A percentile compares a stretch with the other conserved stretches of the same genome.
These are phyloP conservation scores for Archips crataeganus DNA, from an alignment of 2,888 invertebrate genomes.

Conservation along the genomic window DNA sequence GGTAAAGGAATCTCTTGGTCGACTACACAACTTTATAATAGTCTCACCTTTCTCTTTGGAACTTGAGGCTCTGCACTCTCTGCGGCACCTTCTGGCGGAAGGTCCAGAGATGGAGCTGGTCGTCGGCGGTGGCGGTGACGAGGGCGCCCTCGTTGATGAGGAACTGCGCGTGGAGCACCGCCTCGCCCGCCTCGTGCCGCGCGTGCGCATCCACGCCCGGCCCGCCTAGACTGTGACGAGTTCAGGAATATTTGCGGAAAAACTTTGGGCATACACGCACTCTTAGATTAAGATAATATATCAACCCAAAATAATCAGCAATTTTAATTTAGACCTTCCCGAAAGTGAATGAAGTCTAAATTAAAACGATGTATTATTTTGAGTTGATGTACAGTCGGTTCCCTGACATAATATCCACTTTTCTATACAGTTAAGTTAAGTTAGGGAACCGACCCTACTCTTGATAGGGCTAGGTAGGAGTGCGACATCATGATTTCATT, in stretches of 20 bases:
- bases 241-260: slow-evolving; percentile 59
- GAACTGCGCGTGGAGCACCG: slow-evolving; percentile 97
- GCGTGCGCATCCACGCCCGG: slow-evolving; percentile 99
- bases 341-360: no score
- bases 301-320: no score
- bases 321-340: no score
- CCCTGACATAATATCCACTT: no score
- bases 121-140: slow-evolving; percentile 98
- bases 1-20: no score
- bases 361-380: no score
- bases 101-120: slow-evolving; percentile 98
- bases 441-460: no score
- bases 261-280: background rate
- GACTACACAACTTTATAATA: background rate
- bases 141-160: slow-evolving; percentile 98
- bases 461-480: no score
- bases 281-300: no score
- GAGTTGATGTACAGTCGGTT: no score
- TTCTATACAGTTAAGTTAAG: no score
- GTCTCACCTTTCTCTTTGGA: slow-evolving; percentile 97
- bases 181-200: slow-evolving; percentile 92
- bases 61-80: slow-evolving; percentile 98
- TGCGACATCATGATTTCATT: no score
- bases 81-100: slow-evolving; percentile 97
- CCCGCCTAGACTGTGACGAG: slow-evolving; percentile 92